A percentile compares a stretch with the other conserved stretches of the same genome.
Conservation (phyloP, 2,888 invertebrate genomes). For the Nomada ferruginata region DNA sequence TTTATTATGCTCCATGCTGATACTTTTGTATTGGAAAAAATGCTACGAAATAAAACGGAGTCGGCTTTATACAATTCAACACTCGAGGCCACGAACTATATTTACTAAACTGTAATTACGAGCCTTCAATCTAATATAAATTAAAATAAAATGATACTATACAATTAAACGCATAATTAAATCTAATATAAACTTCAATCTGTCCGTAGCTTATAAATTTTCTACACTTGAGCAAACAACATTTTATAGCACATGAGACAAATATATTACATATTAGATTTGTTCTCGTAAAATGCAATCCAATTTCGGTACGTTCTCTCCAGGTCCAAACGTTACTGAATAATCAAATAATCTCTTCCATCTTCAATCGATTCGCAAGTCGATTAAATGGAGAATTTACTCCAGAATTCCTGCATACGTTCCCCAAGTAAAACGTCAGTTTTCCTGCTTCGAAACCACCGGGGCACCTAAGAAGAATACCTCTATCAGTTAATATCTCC, state of each 20-base stretch:
- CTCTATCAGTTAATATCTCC: conserved; percentile 44
- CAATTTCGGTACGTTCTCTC: conserved; percentile 8
- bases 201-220: too few species aligned
- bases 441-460: neutral
- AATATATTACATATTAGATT: conserved; percentile 10
- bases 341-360: neutral
- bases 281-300: neutral
- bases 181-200: too few species aligned
- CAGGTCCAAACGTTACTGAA: neutral
- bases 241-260: too few species aligned
- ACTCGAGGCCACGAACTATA: too few species aligned
- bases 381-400: neutral
- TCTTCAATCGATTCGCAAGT: conserved; percentile 2
- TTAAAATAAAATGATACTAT: too few species aligned
- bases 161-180: too few species aligned
- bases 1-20: neutral
- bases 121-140: too few species aligned
- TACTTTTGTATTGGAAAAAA: neutral
- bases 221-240: too few species aligned
- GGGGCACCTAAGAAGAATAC: conserved; percentile 12
- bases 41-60: neutral
- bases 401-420: neutral
- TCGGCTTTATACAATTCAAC: neutral
- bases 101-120: too few species aligned
- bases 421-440: neutral